phyloP scores from a whole-genome alignment of 30 jellyfish, hydroid and myxozoan species.

The Hydractinia echinata region DNA sequence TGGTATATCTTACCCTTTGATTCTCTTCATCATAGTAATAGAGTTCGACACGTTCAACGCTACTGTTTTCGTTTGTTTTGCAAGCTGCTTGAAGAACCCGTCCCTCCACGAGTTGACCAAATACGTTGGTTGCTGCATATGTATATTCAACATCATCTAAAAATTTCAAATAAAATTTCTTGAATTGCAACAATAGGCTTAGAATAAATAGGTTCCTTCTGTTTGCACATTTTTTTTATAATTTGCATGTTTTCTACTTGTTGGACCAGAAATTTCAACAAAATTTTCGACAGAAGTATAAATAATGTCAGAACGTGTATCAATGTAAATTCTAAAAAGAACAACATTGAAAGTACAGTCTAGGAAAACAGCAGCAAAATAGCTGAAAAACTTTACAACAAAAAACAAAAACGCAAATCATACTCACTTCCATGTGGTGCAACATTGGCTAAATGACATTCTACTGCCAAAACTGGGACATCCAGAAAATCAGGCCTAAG shows the following conservation, averaged over 20 bases:
- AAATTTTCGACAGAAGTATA: not conserved
- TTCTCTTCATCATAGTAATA: not conserved
- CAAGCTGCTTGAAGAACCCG: not conserved
- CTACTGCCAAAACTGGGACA: not conserved
- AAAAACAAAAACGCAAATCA: not conserved
- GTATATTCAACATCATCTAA: not conserved
- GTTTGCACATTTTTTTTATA: no score
- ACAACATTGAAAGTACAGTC: not conserved
- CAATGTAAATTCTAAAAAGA: not conserved
- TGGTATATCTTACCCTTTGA: not conserved
- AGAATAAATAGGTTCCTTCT: no score
- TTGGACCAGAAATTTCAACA: no score
- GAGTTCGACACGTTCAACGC: conserved; percentile 5
- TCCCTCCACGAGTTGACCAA: not conserved
- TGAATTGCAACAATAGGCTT: not conserved
- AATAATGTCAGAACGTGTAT: not conserved
- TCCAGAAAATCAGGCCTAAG: not conserved
- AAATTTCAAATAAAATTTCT: not conserved
- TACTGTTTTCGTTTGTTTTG: conserved; percentile 1
- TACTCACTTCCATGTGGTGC: not conserved
- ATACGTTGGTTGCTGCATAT: not conserved
- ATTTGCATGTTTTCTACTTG: no score
- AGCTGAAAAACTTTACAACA: not conserved
- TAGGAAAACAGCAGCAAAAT: not conserved
- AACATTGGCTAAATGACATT: not conserved